A percentile compares a stretch with the other conserved stretches of the same genome.
These are phyloP conservation scores for Tragelaphus scriptus DNA, from an alignment of 2,113 vertebrate species.

Conservation along the genomic window DNA sequence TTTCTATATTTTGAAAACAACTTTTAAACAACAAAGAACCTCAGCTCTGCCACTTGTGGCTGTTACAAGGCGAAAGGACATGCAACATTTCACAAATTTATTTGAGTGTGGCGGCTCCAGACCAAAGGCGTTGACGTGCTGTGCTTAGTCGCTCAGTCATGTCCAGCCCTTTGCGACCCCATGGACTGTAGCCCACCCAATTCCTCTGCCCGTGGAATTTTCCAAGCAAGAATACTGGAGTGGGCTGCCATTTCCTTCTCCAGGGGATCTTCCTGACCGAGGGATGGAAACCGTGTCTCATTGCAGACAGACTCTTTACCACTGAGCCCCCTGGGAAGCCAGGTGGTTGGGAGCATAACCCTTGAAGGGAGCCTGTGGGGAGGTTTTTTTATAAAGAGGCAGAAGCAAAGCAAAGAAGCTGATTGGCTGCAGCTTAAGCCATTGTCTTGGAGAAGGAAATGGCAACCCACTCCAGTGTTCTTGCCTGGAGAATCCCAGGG, in stretches of 20 bases:
- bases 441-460: not conserved
- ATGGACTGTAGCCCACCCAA: not conserved
- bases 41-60: not conserved
- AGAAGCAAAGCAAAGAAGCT: not conserved
- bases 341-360: not conserved
- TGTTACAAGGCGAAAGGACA: not conserved
- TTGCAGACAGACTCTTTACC: not conserved
- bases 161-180: not conserved
- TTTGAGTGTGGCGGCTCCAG: too few relatives aligned
- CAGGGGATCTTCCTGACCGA: not conserved
- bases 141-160: not conserved
- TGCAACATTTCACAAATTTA: not conserved
- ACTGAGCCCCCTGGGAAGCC: not conserved
- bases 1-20: not conserved
- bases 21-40: not conserved
- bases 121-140: too few relatives aligned
- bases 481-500: too few relatives aligned
- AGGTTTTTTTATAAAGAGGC: not conserved
- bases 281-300: not conserved
- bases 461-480: too few relatives aligned
- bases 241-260: not conserved
- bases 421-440: not conserved
- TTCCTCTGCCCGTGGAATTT: not conserved
- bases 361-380: too few relatives aligned
- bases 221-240: not conserved